Base-by-base conservation (phyloP, 2,113 vertebrate species). In the Chaetodon trifascialis region DNA sequence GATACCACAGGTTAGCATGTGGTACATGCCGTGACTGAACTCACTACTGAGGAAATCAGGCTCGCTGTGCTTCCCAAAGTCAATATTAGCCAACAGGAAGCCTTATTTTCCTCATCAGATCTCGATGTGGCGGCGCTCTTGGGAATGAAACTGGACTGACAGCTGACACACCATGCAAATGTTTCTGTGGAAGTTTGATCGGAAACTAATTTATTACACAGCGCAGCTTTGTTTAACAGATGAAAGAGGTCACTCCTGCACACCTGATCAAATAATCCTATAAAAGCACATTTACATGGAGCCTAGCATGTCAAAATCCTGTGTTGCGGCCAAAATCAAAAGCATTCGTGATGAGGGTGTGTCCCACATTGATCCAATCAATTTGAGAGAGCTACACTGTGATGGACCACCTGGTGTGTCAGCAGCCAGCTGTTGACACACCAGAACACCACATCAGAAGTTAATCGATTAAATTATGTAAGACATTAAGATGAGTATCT, bases 71-170 rank as follows among this genome's bases (percentile, higher is more conserved):
- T 84, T 84, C 69, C 52, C 40, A 69, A 46, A 84, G 76, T 60
- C 80, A 70, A 81, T 52, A 70, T 80, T 80, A 74, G 40, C 21
- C 55, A 80, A 69, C 36, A 70, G 62, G 55, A 59, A 23, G 14
- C 59, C 12, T 25, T 46, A 34, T 30, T 67, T 71, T 56, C 54
- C 54, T 23, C 16, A 68, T 64, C 71, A 67, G n/a, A 44, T 25
- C 7, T 23, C 38, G 12, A 63, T 42, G n/a, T 34, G 19, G 12
- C n/a, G 7, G 7, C 1, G 14, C 51, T 84, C 25, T 30, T 51
- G 9, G 38, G 47, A 79, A 44, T 1, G 0, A 1, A 76, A 34
- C 46, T 11, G 8, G 8, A 16, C 11, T 36, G 19, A 66, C 5
- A 12, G 23, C n/a, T n/a, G 17, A 38, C n/a, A 72, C 19, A 34